Conservation (phyloP, 2,113 vertebrate species). For the Salvelinus alpinus region DNA sequence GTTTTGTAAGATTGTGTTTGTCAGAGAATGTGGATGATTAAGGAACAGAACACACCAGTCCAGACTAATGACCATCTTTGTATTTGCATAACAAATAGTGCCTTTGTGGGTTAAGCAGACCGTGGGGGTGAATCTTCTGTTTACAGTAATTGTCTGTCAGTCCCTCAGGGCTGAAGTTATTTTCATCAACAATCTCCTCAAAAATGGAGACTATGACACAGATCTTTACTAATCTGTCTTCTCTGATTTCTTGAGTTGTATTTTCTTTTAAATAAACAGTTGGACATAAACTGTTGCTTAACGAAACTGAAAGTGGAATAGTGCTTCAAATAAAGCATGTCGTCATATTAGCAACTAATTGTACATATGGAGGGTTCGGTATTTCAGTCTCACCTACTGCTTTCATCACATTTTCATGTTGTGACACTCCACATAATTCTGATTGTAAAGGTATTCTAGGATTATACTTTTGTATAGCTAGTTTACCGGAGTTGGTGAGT, state of each 20-base stretch:
- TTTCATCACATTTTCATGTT: neutral
- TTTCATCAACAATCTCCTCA: constrained; percentile 17
- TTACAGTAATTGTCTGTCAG: constrained; percentile 45
- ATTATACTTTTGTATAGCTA: neutral
- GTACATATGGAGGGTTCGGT: too few relatives aligned
- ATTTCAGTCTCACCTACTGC: neutral
- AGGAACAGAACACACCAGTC: constrained; percentile 5
- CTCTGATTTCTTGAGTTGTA: neutral
- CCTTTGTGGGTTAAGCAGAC: constrained; percentile 30
- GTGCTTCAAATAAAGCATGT: neutral
- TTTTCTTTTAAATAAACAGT: constrained; percentile 4
- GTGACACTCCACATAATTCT: neutral
- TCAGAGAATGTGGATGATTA: neutral
- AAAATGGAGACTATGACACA: constrained; percentile 27
- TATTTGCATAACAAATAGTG: constrained; percentile 59
- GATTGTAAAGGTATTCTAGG: neutral
- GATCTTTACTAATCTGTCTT: constrained; percentile 26
- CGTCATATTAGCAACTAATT: neutral
- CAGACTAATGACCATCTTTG: constrained; percentile 8
- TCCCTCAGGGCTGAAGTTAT: neutral
- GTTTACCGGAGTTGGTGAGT: constrained; percentile 86
- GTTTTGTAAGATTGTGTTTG: neutral
- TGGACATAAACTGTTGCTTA: neutral
- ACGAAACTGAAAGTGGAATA: neutral
- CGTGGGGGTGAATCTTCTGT: constrained; percentile 27